Conservation (phyloP, 2,113 vertebrate genomes). For the Dipodomys stephensi region DNA sequence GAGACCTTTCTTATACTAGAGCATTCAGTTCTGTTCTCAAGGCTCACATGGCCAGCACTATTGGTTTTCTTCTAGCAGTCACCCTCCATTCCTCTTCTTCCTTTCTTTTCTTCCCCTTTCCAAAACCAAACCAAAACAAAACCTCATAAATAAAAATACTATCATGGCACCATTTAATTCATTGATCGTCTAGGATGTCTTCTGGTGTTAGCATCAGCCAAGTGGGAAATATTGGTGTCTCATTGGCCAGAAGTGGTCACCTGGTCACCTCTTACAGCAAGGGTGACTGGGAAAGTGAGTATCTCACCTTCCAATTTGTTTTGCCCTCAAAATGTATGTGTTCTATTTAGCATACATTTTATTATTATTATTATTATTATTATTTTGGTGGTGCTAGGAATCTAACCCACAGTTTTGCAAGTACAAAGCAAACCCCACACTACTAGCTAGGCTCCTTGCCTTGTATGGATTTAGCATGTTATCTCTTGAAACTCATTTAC, state of each 20-base stretch:
- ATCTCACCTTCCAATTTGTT: neutral
- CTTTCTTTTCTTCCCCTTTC: neutral
- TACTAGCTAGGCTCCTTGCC: no score
- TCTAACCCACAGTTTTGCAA: neutral
- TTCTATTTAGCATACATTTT: neutral
- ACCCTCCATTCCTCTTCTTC: no score
- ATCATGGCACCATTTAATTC: neutral
- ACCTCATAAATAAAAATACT: neutral
- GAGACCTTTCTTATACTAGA: neutral
- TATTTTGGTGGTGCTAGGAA: neutral
- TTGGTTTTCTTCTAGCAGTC: neutral
- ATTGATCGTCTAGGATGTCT: neutral
- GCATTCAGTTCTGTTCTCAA: neutral
- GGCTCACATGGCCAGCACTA: neutral
- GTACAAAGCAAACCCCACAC: neutral
- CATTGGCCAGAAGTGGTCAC: neutral
- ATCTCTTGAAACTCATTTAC: neutral
- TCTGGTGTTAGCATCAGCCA: neutral
- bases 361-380: neutral
- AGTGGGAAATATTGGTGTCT: neutral
- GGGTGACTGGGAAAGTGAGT: neutral
- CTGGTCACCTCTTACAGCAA: neutral
- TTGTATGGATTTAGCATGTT: neutral
- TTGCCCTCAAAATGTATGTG: slow-evolving; percentile 1
- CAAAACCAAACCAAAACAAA: no score